Evolutionary conservation across 2,888 invertebrate genomes (phyloP), one percentile per base, ranked within the genome.

Genomic region (Liopterus haemorrhoidalis): DNA sequence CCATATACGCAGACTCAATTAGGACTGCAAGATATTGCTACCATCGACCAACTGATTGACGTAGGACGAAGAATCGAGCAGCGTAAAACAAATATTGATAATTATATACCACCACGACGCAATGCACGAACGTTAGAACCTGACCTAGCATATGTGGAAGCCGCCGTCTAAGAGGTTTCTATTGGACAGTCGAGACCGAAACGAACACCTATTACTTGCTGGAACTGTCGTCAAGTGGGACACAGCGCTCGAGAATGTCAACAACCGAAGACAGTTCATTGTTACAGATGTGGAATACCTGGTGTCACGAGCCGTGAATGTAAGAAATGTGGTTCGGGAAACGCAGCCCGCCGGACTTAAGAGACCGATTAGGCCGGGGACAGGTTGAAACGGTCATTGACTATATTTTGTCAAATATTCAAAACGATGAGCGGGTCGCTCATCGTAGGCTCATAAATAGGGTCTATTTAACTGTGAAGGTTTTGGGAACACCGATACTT

Each of bases 281-380:
- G 35, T 11, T 35, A 35, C 15, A 21, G 35, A 22, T 22, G 35
- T 15, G 35, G 22, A 8, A 6, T 6, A 35, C 12, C 35, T 12
- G 35, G 20, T 5, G 35, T 35, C 4, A 22, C 35, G 21, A 35
- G 21, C 5, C 4, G 22, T 12, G 21, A 35, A 6, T 35, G 35
- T 2, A 9, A n/a, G 5, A 33, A 33, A 2, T 33, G 33, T 33
- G n/a, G n/a, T n/a, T 33, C 33, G 20, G 33, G 33, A 33, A 33
- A 33, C 33, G 33, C n/a, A n/a, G n/a, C n/a, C n/a, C n/a, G n/a
- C n/a, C n/a, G n/a, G n/a, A n/a, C n/a, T n/a, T n/a, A n/a, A n/a
- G n/a, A n/a, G n/a, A n/a, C n/a, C n/a, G n/a, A n/a, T n/a, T n/a
- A n/a, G n/a, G n/a, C n/a, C n/a, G n/a, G n/a, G n/a, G n/a, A n/a